Percentiles rank a stretch among this genome's conserved stretches.
phyloP scores from a whole-genome alignment of 2,888 invertebrate genomes.

The Tillus elongatus region DNA sequence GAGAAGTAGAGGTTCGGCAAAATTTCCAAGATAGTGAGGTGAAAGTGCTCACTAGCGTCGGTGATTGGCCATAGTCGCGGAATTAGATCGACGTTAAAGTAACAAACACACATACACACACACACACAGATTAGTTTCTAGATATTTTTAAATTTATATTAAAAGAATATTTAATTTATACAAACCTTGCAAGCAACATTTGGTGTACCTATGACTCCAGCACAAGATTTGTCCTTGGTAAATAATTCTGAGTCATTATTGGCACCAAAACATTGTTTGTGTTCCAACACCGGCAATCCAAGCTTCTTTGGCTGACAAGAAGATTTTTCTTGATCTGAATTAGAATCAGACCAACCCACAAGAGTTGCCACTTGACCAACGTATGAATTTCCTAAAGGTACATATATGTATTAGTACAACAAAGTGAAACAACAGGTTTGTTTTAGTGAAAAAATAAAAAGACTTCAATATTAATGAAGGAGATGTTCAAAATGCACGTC shows the following conservation, averaged over 20 bases:
- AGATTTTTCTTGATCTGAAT: constrained; percentile 20
- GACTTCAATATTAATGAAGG: too few relatives aligned
- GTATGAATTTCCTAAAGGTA: constrained; percentile 39
- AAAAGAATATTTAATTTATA: too few relatives aligned
- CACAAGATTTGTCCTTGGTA: constrained; percentile 48
- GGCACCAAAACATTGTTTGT: constrained; percentile 40
- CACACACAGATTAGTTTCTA: too few relatives aligned
- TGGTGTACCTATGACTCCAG: constrained; percentile 45
- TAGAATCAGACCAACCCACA: constrained; percentile 40
- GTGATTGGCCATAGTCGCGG: too few relatives aligned
- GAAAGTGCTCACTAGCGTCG: too few relatives aligned
- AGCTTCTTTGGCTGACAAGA: constrained; percentile 46
- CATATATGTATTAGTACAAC: constrained; percentile 4
- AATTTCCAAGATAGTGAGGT: too few relatives aligned
- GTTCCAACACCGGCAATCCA: constrained; percentile 45
- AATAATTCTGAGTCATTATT: constrained; percentile 33
- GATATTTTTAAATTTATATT: too few relatives aligned
- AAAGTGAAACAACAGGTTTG: too few relatives aligned
- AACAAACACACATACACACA: constrained; percentile 9
- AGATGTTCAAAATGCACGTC: too few relatives aligned
- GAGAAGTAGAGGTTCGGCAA: too few relatives aligned
- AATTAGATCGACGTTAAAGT: too few relatives aligned
- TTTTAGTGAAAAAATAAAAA: too few relatives aligned
- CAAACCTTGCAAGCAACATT: constrained; percentile 46
- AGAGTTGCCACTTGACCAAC: constrained; percentile 46